Percentiles rank a stretch among this genome's conserved stretches.
Conservation (phyloP, 1,140 invertebrate genomes). For the Trichoplusia ni region DNA sequence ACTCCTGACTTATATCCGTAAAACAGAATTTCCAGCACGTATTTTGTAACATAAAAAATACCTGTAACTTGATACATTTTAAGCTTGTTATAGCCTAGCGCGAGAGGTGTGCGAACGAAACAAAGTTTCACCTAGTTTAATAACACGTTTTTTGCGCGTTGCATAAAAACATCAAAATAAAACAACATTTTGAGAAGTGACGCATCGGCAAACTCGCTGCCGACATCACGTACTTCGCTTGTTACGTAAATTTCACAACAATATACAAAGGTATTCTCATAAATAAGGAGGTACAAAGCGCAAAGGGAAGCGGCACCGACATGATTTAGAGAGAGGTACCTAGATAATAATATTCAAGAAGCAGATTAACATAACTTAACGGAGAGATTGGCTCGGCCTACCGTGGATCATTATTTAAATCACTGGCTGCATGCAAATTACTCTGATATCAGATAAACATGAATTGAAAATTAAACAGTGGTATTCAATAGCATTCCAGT, state of each 20-base stretch:
- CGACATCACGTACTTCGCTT: neutral
- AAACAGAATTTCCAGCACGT: neutral
- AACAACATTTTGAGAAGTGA: neutral
- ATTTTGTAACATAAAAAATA: neutral
- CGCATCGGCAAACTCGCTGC: neutral
- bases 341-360: conserved; percentile 47
- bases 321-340: conserved; percentile 39
- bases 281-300: conserved; percentile 45
- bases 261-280: conserved; percentile 40
- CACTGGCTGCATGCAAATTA: conserved; percentile 44
- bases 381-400: conserved; percentile 37
- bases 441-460: conserved; percentile 40
- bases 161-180: conserved; percentile 23
- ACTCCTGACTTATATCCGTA: neutral
- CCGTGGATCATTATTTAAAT: conserved; percentile 51
- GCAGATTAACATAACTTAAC: conserved; percentile 48
- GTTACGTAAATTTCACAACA: conserved; percentile 35
- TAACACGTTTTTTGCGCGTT: conserved; percentile 9
- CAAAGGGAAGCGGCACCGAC: conserved; percentile 36
- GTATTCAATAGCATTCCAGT: conserved; percentile 26
- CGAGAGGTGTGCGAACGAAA: neutral
- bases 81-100: neutral
- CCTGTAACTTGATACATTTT: neutral
- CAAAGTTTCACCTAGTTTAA: conserved; percentile 11
- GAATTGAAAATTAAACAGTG: conserved; percentile 37